These are phyloP conservation scores for Rhizoglyphus robini DNA, from an alignment of 1,140 invertebrate species.

Conservation along the genomic window DNA sequence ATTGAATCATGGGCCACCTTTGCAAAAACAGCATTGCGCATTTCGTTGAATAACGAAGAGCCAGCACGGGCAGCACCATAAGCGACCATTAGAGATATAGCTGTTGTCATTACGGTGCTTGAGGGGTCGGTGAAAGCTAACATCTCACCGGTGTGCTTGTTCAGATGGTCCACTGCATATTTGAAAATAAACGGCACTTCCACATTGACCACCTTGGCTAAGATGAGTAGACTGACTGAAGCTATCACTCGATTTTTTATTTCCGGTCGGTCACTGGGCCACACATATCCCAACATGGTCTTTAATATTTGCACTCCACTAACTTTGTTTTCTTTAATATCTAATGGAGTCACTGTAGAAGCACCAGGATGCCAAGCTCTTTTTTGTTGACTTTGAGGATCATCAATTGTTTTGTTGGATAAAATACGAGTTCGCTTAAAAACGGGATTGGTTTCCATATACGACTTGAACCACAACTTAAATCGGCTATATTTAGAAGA, in stretches of 20 bases:
- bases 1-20: constrained; percentile 97
- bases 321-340: not conserved
- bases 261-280: constrained; percentile 76
- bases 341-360: not conserved
- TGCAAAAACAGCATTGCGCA: constrained; percentile 94
- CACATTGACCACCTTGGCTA: constrained; percentile 62
- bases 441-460: not conserved
- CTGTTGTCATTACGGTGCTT: constrained; percentile 37
- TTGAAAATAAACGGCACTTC: constrained; percentile 95
- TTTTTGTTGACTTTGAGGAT: constrained; percentile 4
- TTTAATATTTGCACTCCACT: constrained; percentile 52
- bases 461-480: not conserved
- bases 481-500: not conserved
- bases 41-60: constrained; percentile 82
- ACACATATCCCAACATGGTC: constrained; percentile 80
- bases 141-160: constrained; percentile 40
- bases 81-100: constrained; percentile 67
- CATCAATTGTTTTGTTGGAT: not conserved
- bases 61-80: constrained; percentile 84
- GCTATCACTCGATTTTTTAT: constrained; percentile 68
- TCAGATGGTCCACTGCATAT: constrained; percentile 76
- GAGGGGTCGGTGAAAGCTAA: constrained; percentile 33
- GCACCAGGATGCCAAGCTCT: constrained; percentile 2
- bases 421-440: not conserved
- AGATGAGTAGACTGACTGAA: constrained; percentile 47